Conservation (phyloP, 2,113 vertebrate genomes). For the Nesogale talazaci region DNA sequence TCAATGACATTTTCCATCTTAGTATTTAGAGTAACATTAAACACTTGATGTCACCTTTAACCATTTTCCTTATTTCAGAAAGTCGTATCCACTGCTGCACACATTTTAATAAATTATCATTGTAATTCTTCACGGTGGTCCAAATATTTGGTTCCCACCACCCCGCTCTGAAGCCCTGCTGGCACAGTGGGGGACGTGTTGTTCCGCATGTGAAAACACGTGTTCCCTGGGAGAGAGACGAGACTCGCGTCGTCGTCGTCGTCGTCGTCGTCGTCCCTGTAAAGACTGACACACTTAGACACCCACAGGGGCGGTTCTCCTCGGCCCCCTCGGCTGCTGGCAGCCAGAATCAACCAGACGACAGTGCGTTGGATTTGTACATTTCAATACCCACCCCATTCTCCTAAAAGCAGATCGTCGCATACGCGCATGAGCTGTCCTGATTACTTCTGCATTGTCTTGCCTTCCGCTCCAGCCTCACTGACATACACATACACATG, state of each 20-base stretch:
- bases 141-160: background rate
- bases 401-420: background rate
- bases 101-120: background rate
- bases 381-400: too few species aligned
- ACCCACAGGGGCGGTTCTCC: too few species aligned
- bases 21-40: constrained; percentile 3
- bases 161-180: too few species aligned
- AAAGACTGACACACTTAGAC: too few species aligned
- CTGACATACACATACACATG: background rate
- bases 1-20: constrained; percentile 33
- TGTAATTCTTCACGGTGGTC: background rate
- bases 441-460: background rate
- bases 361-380: too few species aligned
- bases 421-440: background rate
- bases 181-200: too few species aligned
- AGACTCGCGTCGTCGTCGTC: too few species aligned
- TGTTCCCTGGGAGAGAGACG: too few species aligned
- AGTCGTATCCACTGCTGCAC: constrained; percentile 2
- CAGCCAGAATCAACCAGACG: too few species aligned
- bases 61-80: background rate
- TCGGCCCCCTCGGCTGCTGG: too few species aligned
- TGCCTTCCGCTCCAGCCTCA: background rate
- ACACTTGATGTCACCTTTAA: constrained; percentile 32
- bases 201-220: too few species aligned
- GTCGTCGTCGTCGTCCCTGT: too few species aligned